These are phyloP conservation scores for Diplolepis rosae DNA, from an alignment of 2,888 invertebrate genomes.

Conservation along the genomic window DNA sequence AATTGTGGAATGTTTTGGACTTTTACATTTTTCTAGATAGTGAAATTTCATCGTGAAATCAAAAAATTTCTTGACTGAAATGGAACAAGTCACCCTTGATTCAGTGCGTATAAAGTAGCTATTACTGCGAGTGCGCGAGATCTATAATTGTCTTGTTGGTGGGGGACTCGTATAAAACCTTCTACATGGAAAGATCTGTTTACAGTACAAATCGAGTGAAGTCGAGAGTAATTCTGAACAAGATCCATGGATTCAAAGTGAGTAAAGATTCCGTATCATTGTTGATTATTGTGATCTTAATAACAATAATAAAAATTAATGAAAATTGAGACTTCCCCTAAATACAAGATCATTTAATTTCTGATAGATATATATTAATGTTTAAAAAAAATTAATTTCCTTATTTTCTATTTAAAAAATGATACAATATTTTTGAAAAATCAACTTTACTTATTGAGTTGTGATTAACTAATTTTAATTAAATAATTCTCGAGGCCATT, in stretches of 20 bases:
- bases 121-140: conserved; percentile 37
- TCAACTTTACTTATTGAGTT: no score
- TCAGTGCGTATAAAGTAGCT: background rate
- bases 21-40: no score
- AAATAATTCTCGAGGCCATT: no score
- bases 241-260: conserved; percentile 39
- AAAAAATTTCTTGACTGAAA: background rate
- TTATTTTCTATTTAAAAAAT: background rate
- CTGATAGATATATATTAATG: no score
- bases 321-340: no score
- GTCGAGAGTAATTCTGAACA: background rate
- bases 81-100: background rate
- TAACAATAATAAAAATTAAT: no score
- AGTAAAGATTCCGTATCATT: background rate
- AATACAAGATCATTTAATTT: no score
- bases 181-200: conserved; percentile 50
- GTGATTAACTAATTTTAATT: background rate
- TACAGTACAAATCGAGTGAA: conserved; percentile 40
- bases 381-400: background rate
- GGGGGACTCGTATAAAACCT: conserved; percentile 57
- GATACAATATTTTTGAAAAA: no score
- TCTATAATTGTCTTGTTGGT: conserved; percentile 50
- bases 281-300: background rate
- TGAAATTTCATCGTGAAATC: no score
- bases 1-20: no score